Base-by-base conservation (phyloP, 1,140 invertebrate species). In the Belonocnema kinseyi region DNA sequence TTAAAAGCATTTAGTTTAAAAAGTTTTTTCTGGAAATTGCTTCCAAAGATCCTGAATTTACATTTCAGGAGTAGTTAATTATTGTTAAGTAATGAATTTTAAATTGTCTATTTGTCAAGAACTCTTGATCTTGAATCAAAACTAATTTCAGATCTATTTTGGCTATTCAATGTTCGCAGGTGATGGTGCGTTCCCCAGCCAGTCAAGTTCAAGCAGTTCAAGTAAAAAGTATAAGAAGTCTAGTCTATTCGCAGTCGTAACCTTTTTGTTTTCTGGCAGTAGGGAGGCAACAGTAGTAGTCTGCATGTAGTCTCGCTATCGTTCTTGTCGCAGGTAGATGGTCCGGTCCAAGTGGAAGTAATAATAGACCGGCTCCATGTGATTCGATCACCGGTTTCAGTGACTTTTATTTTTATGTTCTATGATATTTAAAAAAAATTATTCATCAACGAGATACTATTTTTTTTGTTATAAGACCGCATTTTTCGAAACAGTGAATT, bases 131-230 rank as follows among this genome's bases (percentile, higher is more conserved):
- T 11, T 61, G 21, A 7, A 6, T 61, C 17, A 19, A 11, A 11
- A 19, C 2, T 10, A 6, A 46, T 33, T 16, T 7, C 5, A 40
- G 26, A 46, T 46, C 40, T 40, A 66, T 46, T n/a, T 40, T 13
- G n/a, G n/a, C 16, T 14, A 40, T 40, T 13, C 33, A 14, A 40
- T 66, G 12, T 16, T 66, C 10, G 40, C 40, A 46, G 40, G 40
- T 66, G 61, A 66, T 66, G 61, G 19, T 56, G 66, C 71, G 10
- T 51, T 11, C 12, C 5, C 17, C 50, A 53, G 77, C 79, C 56
- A 79, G 77, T 81, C 74, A 79, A 81, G 74, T 77, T 82, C 78
- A 76, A 80, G 73, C 40, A 46, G 40, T 46, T 46, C 40, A 46
- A 11, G 40, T 11, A 46, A 46, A 46, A 79, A 79, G 77, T 77